A percentile compares a stretch with the other conserved stretches of the same genome.
Conservation (phyloP, 2,797 vertebrate genomes). For the Gila robusta region DNA sequence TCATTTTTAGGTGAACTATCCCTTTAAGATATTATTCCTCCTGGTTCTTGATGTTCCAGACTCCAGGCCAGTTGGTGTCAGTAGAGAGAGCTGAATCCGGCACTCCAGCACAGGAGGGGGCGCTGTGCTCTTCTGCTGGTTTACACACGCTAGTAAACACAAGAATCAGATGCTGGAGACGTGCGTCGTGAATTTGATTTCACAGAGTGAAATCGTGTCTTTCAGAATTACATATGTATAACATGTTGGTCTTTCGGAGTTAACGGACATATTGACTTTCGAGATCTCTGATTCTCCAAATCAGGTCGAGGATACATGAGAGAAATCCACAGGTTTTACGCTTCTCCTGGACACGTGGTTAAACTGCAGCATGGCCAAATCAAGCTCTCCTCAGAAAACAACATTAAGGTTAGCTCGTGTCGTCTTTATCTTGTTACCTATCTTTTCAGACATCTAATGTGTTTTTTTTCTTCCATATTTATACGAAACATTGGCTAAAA, state of each 20-base stretch:
- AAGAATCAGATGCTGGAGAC: no score
- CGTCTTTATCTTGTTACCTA: not conserved
- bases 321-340: not conserved
- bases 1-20: no score
- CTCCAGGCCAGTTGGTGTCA: not conserved
- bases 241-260: no score
- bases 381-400: not conserved
- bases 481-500: not conserved
- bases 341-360: slow-evolving; percentile 8
- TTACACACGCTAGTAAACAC: no score
- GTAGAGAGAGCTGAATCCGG: no score
- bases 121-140: not conserved
- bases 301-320: not conserved
- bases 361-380: slow-evolving; percentile 1
- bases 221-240: no score
- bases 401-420: not conserved
- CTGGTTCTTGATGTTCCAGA: not conserved
- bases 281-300: not conserved
- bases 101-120: not conserved
- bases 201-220: no score
- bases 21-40: no score
- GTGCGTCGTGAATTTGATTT: no score
- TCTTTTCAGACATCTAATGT: not conserved
- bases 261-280: not conserved
- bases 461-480: not conserved